A percentile compares a stretch with the other conserved stretches of the same genome.
Conservation (phyloP, 1,140 invertebrate species). For the Drosophila virilis region DNA sequence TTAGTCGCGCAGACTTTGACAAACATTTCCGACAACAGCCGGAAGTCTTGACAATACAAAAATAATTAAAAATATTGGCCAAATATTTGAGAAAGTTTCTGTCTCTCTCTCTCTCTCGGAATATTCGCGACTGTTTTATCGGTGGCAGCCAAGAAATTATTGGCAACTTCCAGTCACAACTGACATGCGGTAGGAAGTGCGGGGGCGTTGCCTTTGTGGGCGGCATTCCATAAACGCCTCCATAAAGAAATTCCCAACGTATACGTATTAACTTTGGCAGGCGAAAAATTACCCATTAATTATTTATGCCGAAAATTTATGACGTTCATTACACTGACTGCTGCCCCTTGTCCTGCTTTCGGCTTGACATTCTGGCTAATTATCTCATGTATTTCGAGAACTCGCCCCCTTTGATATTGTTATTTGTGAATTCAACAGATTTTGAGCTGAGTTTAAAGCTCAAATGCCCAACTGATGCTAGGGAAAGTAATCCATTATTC, state of each 20-base stretch:
- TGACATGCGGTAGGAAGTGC: neutral
- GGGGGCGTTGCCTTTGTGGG: conserved; percentile 13
- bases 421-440: no score
- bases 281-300: conserved; percentile 19
- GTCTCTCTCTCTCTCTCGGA: neutral
- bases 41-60: conserved; percentile 19
- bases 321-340: neutral
- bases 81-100: conserved; percentile 5
- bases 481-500: no score
- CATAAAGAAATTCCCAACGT: conserved; percentile 24
- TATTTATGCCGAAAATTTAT: conserved; percentile 23
- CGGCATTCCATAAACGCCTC: conserved; percentile 23
- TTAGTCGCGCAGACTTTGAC: conserved; percentile 8
- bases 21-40: conserved; percentile 27
- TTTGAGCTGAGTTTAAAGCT: no score
- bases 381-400: no score
- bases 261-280: conserved; percentile 7
- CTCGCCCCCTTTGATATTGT: no score
- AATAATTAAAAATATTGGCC: conserved; percentile 11
- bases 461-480: no score
- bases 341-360: neutral
- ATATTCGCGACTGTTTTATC: neutral
- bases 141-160: neutral
- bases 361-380: no score
- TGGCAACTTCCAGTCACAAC: conserved; percentile 3